Evolutionary conservation across 92 coral and sea anemone species (phyloP).

Genomic region (Galaxea fascicularis): DNA sequence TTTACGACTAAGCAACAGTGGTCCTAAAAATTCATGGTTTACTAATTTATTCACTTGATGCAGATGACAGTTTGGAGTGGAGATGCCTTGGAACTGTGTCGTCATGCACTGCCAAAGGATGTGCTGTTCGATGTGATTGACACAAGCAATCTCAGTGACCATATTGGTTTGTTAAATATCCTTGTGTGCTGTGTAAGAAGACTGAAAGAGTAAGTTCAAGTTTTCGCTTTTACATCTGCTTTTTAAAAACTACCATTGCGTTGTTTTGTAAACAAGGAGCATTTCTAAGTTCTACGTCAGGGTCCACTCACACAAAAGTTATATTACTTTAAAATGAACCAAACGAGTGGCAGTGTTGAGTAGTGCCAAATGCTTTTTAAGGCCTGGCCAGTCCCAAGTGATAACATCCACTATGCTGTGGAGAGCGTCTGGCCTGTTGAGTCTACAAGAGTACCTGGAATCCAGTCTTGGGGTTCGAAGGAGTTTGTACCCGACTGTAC

Average conservation of each 20-base stretch:
- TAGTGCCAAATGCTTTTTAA: background rate
- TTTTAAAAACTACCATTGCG: background rate
- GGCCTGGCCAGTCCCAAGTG: slow-evolving; percentile 61
- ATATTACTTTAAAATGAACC: no score
- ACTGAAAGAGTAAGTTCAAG: slow-evolving; percentile 61
- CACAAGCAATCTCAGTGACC: slow-evolving; percentile 65
- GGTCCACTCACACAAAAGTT: no score
- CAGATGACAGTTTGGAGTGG: slow-evolving; percentile 59
- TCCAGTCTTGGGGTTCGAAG: slow-evolving; percentile 37
- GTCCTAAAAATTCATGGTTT: no score
- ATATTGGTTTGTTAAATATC: slow-evolving; percentile 55
- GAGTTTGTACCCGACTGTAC: slow-evolving; percentile 45
- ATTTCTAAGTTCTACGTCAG: no score
- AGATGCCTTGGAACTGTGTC: slow-evolving; percentile 58
- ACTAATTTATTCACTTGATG: background rate
- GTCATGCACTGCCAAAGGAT: slow-evolving; percentile 27
- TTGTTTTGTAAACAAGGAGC: background rate
- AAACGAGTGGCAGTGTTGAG: no score
- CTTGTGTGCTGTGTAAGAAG: slow-evolving; percentile 48
- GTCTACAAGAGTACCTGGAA: slow-evolving; percentile 47
- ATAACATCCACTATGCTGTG: slow-evolving; percentile 55
- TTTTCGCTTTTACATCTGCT: background rate
- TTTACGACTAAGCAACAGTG: no score
- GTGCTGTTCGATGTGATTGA: slow-evolving; percentile 50
- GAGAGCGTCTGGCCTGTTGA: slow-evolving; percentile 31